Evolutionary conservation across 2,888 invertebrate species (phyloP).

Genomic region (Isoperla grammatica): DNA sequence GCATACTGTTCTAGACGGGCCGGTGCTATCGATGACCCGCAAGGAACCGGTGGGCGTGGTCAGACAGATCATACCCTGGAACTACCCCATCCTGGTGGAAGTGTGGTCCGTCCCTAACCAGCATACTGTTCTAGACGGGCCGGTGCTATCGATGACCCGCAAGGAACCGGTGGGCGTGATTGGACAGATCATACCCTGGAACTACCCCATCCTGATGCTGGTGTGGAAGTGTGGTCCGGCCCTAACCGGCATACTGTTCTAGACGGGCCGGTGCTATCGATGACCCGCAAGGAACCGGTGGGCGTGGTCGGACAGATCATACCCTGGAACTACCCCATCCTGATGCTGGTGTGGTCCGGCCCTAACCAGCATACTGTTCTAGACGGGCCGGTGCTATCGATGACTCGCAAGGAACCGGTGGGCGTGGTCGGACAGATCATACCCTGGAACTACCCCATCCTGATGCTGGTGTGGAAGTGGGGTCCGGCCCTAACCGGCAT

Average conservation of each 20-base stretch:
- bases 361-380: too few species aligned
- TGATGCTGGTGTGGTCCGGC: constrained; percentile 57
- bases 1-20: constrained; percentile 45
- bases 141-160: constrained; percentile 51
- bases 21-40: constrained; percentile 51
- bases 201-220: constrained; percentile 51
- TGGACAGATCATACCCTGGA: constrained; percentile 55
- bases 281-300: constrained; percentile 56
- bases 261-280: constrained; percentile 50
- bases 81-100: constrained; percentile 54
- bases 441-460: constrained; percentile 51
- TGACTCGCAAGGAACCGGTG: constrained; percentile 56
- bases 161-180: constrained; percentile 59
- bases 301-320: constrained; percentile 59
- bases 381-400: constrained; percentile 50
- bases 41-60: constrained; percentile 59
- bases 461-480: constrained; percentile 58
- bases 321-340: constrained; percentile 51
- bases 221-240: constrained; percentile 51
- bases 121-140: constrained; percentile 45
- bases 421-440: constrained; percentile 59
- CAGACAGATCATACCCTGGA: constrained; percentile 55
- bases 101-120: too few species aligned
- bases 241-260: too few species aligned
- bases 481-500: too few species aligned